phyloP scores from a whole-genome alignment of 2,113 vertebrate genomes.

The Pagrus major region DNA sequence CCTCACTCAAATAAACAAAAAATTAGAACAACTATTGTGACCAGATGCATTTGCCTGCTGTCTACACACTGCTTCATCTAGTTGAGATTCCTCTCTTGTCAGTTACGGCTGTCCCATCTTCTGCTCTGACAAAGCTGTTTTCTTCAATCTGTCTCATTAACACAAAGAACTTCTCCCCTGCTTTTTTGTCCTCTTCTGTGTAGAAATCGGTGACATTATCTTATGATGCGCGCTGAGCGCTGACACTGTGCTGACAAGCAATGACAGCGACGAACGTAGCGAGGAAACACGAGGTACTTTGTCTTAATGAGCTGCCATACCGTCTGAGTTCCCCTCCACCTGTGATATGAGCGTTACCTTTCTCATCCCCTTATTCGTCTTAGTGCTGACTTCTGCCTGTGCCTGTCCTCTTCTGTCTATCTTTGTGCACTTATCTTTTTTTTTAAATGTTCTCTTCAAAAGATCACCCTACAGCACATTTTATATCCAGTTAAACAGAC shows the following conservation, averaged over 20 bases:
- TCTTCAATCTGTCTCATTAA: slow-evolving; percentile 67
- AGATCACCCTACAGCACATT: not conserved
- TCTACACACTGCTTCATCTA: not conserved
- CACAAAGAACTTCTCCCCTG: slow-evolving; percentile 38
- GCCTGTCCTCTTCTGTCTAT: slow-evolving; percentile 12
- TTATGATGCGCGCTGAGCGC: slow-evolving; percentile 36
- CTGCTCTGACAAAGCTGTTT: slow-evolving; percentile 38
- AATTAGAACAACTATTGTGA: not conserved
- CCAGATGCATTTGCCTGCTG: slow-evolving; percentile 3
- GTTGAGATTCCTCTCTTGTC: slow-evolving; percentile 27
- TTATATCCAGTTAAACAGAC: not conserved
- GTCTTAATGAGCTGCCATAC: slow-evolving; percentile 77
- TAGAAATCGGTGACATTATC: slow-evolving; percentile 65
- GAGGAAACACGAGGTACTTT: slow-evolving; percentile 48
- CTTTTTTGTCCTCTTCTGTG: slow-evolving; percentile 44
- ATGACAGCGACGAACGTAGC: slow-evolving; percentile 56
- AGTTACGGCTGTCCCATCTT: slow-evolving; percentile 1
- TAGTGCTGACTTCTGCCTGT: not conserved
- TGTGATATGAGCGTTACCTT: slow-evolving; percentile 42
- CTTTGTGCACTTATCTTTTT: not conserved
- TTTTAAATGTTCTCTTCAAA: slow-evolving; percentile 1
- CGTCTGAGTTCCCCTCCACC: slow-evolving; percentile 57
- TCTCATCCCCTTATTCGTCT: slow-evolving; percentile 42
- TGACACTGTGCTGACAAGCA: slow-evolving; percentile 61
- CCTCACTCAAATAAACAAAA: not conserved